Percentiles rank a stretch among this genome's conserved stretches.
Conservation (phyloP, 2,113 vertebrate genomes). For the Callopanchax toddi region DNA sequence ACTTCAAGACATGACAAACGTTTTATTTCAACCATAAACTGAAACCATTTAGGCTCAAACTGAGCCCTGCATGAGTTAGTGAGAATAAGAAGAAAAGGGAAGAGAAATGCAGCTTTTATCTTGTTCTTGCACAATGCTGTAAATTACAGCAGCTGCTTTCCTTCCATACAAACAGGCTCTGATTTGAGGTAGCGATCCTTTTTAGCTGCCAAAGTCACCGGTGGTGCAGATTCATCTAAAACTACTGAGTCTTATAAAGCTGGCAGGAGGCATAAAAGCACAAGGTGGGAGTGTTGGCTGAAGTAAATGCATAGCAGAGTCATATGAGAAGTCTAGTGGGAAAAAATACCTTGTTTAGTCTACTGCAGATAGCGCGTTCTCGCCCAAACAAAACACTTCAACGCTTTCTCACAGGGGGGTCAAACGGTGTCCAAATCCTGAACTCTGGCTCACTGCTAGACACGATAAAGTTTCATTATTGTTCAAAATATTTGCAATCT, state of each 20-base stretch:
- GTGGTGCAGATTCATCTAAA: slow-evolving; percentile 4
- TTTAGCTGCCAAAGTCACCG: background rate
- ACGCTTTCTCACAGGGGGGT: slow-evolving; percentile 32
- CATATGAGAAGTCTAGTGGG: slow-evolving; percentile 24
- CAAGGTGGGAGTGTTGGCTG: slow-evolving; percentile 36
- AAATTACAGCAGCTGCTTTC: too few relatives aligned
- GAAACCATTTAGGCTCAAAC: too few relatives aligned
- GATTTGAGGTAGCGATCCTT: background rate
- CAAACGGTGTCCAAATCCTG: slow-evolving; percentile 4
- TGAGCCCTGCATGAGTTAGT: too few relatives aligned
- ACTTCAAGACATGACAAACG: background rate
- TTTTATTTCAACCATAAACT: too few relatives aligned
- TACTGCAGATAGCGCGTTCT: slow-evolving; percentile 46
- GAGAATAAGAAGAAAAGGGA: too few relatives aligned
- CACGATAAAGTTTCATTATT: slow-evolving; percentile 25
- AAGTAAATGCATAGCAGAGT: slow-evolving; percentile 31
- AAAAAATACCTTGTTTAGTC: slow-evolving; percentile 59
- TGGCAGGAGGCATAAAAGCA: slow-evolving; percentile 21
- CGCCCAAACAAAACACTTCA: slow-evolving; percentile 32
- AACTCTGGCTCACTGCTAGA: slow-evolving; percentile 8
- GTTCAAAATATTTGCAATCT: slow-evolving; percentile 44
- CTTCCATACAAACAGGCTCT: too few relatives aligned
- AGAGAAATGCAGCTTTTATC: too few relatives aligned
- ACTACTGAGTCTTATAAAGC: slow-evolving; percentile 21
- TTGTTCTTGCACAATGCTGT: too few relatives aligned